phyloP scores from a whole-genome alignment of 2,113 vertebrate species.

The Lamprologus lemairii region DNA sequence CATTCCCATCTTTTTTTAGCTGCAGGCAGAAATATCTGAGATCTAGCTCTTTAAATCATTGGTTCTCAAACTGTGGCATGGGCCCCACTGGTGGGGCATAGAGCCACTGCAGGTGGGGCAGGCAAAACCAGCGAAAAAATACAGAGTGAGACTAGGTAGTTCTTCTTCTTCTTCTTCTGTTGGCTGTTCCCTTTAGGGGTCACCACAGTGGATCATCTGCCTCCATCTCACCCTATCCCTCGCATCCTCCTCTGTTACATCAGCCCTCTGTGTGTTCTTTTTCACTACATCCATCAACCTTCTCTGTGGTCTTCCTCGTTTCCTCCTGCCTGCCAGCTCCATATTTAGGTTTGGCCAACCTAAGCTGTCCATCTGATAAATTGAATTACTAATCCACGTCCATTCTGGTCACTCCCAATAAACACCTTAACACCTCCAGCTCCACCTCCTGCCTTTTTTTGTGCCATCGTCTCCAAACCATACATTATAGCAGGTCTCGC shows the following conservation, averaged over 20 bases:
- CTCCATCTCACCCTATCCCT: neutral
- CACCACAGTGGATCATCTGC: neutral
- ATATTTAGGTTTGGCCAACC: neutral
- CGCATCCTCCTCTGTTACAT: neutral
- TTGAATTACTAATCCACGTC: neutral
- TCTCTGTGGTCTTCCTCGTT: neutral
- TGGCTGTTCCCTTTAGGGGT: neutral
- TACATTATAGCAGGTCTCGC: neutral
- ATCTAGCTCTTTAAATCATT: neutral
- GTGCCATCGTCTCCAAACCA: neutral
- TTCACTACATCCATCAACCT: neutral
- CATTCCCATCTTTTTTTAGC: neutral
- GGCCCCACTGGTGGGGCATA: neutral
- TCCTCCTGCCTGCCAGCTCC: neutral
- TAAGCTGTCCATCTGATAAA: neutral
- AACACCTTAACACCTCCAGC: neutral
- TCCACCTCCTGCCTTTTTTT: neutral
- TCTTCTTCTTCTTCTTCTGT: neutral
- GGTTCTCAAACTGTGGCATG: neutral
- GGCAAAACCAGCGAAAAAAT: neutral
- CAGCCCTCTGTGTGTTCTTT: neutral
- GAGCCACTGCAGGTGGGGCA: neutral
- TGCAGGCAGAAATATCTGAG: neutral
- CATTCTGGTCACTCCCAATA: neutral
- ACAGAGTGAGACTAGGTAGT: neutral